phyloP scores from a whole-genome alignment of 2,888 invertebrate genomes.

The Macrostomum cliftonense region DNA sequence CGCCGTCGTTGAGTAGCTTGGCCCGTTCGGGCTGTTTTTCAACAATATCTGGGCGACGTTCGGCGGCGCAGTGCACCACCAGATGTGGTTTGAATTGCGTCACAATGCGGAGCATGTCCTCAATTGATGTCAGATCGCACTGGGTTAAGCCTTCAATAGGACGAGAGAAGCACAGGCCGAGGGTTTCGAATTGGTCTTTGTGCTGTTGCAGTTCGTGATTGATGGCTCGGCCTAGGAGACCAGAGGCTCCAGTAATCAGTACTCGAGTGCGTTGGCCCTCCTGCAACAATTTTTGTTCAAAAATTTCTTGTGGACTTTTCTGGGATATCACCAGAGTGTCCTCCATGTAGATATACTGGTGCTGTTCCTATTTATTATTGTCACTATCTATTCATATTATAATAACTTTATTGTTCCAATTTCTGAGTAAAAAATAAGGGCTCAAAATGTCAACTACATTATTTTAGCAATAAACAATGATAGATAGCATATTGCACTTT shows the following conservation, averaged over 20 bases:
- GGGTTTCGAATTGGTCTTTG: constrained; percentile 18
- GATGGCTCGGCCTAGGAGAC: constrained; percentile 39
- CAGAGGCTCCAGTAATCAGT: constrained; percentile 41
- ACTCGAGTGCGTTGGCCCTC: constrained; percentile 14
- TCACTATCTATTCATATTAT: too few species aligned
- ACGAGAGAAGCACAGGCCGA: constrained; percentile 29
- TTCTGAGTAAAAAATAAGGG: too few species aligned
- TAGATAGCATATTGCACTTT: too few species aligned
- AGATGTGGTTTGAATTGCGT: constrained; percentile 30
- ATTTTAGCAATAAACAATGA: too few species aligned
- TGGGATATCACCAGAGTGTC: too few species aligned
- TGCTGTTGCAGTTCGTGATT: constrained; percentile 21
- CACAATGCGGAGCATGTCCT: background rate
- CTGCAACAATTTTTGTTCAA: too few species aligned
- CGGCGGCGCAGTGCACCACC: constrained; percentile 41
- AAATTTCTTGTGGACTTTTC: too few species aligned
- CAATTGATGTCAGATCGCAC: constrained; percentile 30
- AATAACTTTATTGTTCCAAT: too few species aligned
- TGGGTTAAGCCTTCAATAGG: constrained; percentile 24
- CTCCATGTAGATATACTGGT: too few species aligned
- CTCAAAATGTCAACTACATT: too few species aligned
- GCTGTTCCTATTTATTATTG: too few species aligned
- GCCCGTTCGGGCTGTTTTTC: constrained; percentile 37
- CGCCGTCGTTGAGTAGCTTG: constrained; percentile 35
- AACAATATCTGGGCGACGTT: constrained; percentile 39